Percentiles rank a stretch among this genome's conserved stretches.
Evolutionary conservation across 2,113 vertebrate species (phyloP).

Genomic region (Corythoichthys haematopterus): DNA sequence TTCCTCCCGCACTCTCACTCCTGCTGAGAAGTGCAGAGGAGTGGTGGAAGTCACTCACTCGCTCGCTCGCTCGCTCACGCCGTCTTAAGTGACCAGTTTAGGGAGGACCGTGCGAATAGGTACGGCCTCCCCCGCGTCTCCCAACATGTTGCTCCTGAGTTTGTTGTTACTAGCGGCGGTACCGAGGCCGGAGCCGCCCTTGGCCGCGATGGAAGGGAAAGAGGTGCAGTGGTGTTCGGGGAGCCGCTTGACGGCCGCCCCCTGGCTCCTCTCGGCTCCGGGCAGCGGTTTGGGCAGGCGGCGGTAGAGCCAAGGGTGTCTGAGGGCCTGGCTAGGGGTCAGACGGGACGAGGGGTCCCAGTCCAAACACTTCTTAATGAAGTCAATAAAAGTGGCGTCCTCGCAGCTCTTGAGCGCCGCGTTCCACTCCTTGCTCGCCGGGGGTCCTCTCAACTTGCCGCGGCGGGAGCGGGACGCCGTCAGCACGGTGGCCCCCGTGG

Average conservation of each 20-base stretch:
- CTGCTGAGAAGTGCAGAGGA: slow-evolving; percentile 61
- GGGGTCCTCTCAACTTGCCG: slow-evolving; percentile 88
- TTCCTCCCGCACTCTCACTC: slow-evolving; percentile 41
- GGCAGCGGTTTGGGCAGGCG: slow-evolving; percentile 76
- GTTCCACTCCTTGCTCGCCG: slow-evolving; percentile 88
- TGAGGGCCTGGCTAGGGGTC: slow-evolving; percentile 87
- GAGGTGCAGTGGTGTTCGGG: slow-evolving; percentile 79
- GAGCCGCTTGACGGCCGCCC: slow-evolving; percentile 69
- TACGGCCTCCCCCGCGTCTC: slow-evolving; percentile 78
- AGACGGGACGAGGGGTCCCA: slow-evolving; percentile 90
- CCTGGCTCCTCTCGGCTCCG: slow-evolving; percentile 73
- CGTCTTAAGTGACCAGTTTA: slow-evolving; percentile 85
- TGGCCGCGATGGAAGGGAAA: slow-evolving; percentile 84
- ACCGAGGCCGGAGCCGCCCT: slow-evolving; percentile 70
- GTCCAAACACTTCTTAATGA: slow-evolving; percentile 93
- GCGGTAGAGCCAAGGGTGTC: slow-evolving; percentile 92
- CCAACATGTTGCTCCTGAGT: slow-evolving; percentile 84
- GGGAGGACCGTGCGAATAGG: slow-evolving; percentile 91
- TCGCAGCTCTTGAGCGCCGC: slow-evolving; percentile 89
- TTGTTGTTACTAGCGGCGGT: slow-evolving; percentile 78
- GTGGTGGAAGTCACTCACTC: neutral
- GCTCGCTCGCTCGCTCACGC: slow-evolving; percentile 29
- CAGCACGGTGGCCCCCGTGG: slow-evolving; percentile 82
- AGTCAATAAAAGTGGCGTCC: slow-evolving; percentile 88
- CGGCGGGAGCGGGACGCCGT: slow-evolving; percentile 84